phyloP scores from a whole-genome alignment of 2,888 invertebrate species.

The Cerastoderma edule region DNA sequence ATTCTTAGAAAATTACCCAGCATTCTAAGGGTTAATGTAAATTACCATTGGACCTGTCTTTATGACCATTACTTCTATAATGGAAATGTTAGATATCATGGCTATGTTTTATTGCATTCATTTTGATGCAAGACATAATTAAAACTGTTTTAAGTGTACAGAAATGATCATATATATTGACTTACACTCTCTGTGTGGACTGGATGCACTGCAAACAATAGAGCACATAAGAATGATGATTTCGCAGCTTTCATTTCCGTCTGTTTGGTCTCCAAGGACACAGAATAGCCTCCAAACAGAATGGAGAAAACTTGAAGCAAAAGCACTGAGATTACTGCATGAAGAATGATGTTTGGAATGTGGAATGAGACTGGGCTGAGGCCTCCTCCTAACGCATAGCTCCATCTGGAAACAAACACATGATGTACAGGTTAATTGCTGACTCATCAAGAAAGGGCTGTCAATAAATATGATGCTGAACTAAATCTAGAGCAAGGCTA shows the following conservation, averaged over 20 bases:
- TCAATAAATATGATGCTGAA: no score
- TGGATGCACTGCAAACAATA: constrained; percentile 95
- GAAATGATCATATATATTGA: constrained; percentile 23
- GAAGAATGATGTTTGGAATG: constrained; percentile 90
- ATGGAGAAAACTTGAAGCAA: constrained; percentile 85
- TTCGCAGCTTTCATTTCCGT: constrained; percentile 62
- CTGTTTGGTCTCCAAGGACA: constrained; percentile 45
- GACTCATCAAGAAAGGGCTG: no score
- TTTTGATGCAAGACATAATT: not conserved
- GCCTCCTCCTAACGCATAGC: constrained; percentile 87
- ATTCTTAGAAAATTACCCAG: no score
- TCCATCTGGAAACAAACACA: constrained; percentile 77
- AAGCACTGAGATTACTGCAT: constrained; percentile 87
- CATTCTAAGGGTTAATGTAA: no score
- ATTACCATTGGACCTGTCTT: no score
- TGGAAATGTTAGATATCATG: no score
- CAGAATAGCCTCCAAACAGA: constrained; percentile 66
- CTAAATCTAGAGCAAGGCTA: no score
- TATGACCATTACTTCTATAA: no score
- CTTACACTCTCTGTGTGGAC: constrained; percentile 94
- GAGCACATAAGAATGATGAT: constrained; percentile 87
- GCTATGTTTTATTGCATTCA: not conserved
- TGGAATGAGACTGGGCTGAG: constrained; percentile 87
- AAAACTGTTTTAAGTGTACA: not conserved
- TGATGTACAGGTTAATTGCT: not conserved